Evolutionary conservation across 2,113 vertebrate genomes (phyloP).

Genomic region (Notothenia coriiceps): DNA sequence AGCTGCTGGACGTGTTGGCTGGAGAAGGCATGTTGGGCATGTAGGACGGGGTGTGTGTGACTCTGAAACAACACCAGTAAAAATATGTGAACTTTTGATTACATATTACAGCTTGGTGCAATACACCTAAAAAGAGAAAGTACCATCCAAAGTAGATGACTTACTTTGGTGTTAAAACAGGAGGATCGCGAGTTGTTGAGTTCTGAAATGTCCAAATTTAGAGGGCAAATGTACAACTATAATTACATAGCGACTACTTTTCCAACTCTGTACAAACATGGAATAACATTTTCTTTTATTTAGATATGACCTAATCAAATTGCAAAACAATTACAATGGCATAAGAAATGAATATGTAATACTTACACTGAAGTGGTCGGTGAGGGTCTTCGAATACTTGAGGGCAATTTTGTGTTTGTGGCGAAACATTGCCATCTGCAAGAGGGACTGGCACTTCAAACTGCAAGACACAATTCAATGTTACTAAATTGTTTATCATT

Average conservation of each 20-base stretch:
- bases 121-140: not conserved
- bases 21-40: slow-evolving; percentile 87
- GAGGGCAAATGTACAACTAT: slow-evolving; percentile 7
- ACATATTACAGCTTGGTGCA: not conserved
- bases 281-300: not conserved
- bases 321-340: not conserved
- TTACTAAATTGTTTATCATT: not conserved
- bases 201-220: slow-evolving; percentile 74
- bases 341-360: not conserved
- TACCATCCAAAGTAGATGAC: not conserved
- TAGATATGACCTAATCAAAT: not conserved
- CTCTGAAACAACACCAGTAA: slow-evolving; percentile 73
- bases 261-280: not conserved
- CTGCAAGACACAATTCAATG: slow-evolving; percentile 73
- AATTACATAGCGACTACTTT: not conserved
- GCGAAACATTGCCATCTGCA: slow-evolving; percentile 95
- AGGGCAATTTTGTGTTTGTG: slow-evolving; percentile 91
- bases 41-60: slow-evolving; percentile 85
- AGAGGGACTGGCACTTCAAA: slow-evolving; percentile 92
- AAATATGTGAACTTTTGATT: not conserved
- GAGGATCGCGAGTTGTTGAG: slow-evolving; percentile 82
- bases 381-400: slow-evolving; percentile 92
- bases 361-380: slow-evolving; percentile 91
- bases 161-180: slow-evolving; percentile 88
- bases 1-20: slow-evolving; percentile 75